Percentiles rank a stretch among this genome's conserved stretches.
Conservation (phyloP, 1,140 invertebrate species). For the Plectrocnemia conspersa region DNA sequence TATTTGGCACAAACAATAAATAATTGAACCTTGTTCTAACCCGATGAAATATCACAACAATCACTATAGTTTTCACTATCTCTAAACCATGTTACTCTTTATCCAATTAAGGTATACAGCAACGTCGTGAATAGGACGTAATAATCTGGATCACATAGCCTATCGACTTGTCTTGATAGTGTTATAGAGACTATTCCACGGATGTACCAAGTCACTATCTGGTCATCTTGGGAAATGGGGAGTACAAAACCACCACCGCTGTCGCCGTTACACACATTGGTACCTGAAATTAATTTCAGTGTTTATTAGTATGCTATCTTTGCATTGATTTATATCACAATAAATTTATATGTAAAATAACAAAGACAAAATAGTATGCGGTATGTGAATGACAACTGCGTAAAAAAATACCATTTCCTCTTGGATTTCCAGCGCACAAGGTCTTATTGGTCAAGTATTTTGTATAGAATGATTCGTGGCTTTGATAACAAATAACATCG, state of each 20-base stretch:
- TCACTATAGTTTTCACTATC: too few relatives aligned
- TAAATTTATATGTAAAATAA: background rate
- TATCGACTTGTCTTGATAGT: constrained; percentile 45
- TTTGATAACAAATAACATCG: constrained; percentile 24
- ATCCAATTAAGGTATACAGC: constrained; percentile 58
- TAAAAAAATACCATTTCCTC: constrained; percentile 18
- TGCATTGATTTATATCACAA: too few relatives aligned
- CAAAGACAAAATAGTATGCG: background rate
- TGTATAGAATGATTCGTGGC: constrained; percentile 21
- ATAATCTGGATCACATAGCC: constrained; percentile 51
- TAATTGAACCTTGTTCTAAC: too few relatives aligned
- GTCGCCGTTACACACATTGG: constrained; percentile 59
- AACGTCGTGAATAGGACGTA: constrained; percentile 58
- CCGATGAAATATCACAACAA: too few relatives aligned
- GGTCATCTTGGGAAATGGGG: constrained; percentile 42
- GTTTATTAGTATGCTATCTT: background rate
- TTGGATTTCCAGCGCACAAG: constrained; percentile 29
- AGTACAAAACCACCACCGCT: constrained; percentile 59
- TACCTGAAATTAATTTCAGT: constrained; percentile 43
- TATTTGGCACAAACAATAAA: too few relatives aligned
- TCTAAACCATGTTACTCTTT: background rate
- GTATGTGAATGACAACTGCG: background rate
- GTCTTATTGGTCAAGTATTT: constrained; percentile 19
- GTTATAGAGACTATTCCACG: constrained; percentile 56
- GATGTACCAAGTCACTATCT: constrained; percentile 51